Evolutionary conservation across 2,113 vertebrate species (phyloP).

Genomic region (Nyctereutes procyonoides): DNA sequence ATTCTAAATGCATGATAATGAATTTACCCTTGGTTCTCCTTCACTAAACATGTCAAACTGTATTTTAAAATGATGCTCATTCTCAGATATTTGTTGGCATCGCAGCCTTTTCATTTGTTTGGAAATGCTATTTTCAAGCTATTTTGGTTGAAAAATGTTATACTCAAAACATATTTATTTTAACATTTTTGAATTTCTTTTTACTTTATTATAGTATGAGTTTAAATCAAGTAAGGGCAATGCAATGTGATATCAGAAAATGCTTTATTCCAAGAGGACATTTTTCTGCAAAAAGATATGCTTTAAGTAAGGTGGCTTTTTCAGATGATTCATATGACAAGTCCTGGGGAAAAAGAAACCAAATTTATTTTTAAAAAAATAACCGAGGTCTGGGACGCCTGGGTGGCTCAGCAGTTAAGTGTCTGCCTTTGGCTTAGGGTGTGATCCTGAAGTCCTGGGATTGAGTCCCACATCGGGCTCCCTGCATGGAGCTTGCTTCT

Average conservation of each 20-base stretch:
- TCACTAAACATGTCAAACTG: not conserved
- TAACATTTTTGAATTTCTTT: slow-evolving; percentile 68
- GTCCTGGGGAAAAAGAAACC: not conserved
- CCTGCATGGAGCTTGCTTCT: no score
- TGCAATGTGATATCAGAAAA: not conserved
- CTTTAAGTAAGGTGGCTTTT: slow-evolving; percentile 46
- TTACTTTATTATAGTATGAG: slow-evolving; percentile 65
- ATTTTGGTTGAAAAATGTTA: not conserved
- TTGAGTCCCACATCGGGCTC: no score
- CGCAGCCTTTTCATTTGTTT: not conserved
- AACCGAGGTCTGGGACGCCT: not conserved
- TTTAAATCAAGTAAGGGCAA: slow-evolving; percentile 23
- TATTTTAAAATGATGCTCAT: not conserved
- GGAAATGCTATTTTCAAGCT: not conserved
- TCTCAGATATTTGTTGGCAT: not conserved
- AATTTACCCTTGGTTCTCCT: not conserved
- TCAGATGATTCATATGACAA: not conserved
- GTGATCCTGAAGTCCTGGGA: no score
- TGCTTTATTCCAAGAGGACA: slow-evolving; percentile 45
- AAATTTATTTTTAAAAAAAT: slow-evolving; percentile 1
- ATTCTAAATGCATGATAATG: not conserved
- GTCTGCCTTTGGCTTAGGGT: no score
- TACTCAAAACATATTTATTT: slow-evolving; percentile 45
- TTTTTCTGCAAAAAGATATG: slow-evolving; percentile 51
- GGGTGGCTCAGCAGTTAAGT: no score